Evolutionary conservation across 2,797 vertebrate species (phyloP).

Genomic region (Zalophus californianus): DNA sequence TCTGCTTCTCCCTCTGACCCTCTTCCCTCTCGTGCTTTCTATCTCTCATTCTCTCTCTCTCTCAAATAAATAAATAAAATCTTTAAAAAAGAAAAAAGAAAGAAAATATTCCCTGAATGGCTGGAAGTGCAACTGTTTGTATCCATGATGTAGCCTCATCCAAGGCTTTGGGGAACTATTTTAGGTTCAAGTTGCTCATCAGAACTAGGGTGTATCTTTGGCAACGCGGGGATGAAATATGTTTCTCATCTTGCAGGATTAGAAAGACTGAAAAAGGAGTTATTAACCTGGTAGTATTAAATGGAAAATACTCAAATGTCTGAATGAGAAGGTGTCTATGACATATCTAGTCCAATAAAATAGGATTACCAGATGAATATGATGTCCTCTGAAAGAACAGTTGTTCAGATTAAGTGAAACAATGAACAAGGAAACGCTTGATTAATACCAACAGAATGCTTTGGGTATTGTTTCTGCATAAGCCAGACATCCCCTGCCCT

Average conservation of each 20-base stretch:
- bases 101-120: not conserved
- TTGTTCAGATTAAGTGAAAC: not conserved
- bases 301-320: not conserved
- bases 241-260: not conserved
- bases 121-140: not conserved
- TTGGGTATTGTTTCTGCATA: not conserved
- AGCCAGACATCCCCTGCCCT: not conserved
- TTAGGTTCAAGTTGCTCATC: not conserved
- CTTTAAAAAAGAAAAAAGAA: too few relatives aligned
- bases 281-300: not conserved
- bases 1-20: too few relatives aligned
- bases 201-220: not conserved
- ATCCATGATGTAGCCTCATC: not conserved
- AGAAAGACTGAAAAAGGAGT: not conserved
- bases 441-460: not conserved
- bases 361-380: not conserved
- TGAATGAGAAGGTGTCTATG: not conserved
- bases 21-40: too few relatives aligned
- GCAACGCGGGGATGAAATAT: accelerated
- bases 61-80: too few relatives aligned
- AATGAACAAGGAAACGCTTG: not conserved
- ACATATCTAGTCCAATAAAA: not conserved
- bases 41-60: too few relatives aligned
- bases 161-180: not conserved
- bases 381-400: not conserved